phyloP scores from a whole-genome alignment of 2,888 invertebrate genomes.

The Catotricha subobsoleta region DNA sequence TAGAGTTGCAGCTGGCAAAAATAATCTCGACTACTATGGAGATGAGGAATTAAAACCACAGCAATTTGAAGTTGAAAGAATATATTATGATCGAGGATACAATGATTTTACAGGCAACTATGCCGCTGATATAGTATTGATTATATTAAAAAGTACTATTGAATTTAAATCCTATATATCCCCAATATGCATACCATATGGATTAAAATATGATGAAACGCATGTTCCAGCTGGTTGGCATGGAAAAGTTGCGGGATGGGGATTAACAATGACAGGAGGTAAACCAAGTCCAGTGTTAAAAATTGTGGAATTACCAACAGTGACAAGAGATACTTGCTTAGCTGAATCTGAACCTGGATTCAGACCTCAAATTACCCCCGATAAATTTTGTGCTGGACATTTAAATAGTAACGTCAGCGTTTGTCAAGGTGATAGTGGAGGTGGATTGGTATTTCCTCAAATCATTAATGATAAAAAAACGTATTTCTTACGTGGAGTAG shows the following conservation, averaged over 20 bases:
- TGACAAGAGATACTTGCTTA: constrained; percentile 13
- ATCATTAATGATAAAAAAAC: constrained; percentile 3
- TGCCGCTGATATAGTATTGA: constrained; percentile 21
- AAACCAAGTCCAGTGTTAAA: constrained; percentile 11
- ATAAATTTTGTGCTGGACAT: constrained; percentile 22
- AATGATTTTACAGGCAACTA: constrained; percentile 10
- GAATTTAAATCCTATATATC: constrained; percentile 19
- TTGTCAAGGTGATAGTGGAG: constrained; percentile 15
- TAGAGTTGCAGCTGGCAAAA: constrained; percentile 10
- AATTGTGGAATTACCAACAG: constrained; percentile 11
- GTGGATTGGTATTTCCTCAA: constrained; percentile 15
- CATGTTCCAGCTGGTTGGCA: constrained; percentile 3
- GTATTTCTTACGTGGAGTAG: constrained; percentile 17
- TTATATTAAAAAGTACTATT: constrained; percentile 19
- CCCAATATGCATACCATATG: constrained; percentile 23
- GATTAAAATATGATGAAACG: constrained; percentile 9
- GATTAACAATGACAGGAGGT: constrained; percentile 9
- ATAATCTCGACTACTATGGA: constrained; percentile 8
- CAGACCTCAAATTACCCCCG: constrained; percentile 14
- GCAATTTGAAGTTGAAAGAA: constrained; percentile 11
- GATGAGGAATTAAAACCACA: constrained; percentile 10
- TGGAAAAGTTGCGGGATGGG: constrained; percentile 15
- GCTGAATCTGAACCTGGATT: constrained; percentile 9
- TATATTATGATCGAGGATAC: constrained; percentile 7
- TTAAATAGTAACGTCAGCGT: constrained; percentile 9